Base-by-base conservation (phyloP, 2,888 invertebrate genomes). In the Ptilodon capucinus region DNA sequence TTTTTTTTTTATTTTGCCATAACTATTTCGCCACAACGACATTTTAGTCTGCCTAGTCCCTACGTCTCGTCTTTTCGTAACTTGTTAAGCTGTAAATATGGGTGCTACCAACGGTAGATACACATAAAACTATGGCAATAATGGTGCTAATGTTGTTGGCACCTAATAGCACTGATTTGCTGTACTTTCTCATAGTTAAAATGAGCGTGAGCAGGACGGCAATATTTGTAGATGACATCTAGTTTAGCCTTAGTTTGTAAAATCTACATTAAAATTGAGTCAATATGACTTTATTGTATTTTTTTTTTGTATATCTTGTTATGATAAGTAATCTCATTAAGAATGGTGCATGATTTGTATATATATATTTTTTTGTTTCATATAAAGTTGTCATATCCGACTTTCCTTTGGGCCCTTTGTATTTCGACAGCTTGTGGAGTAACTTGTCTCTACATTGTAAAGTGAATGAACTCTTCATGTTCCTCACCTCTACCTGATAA, bases 41-140 rank as follows among this genome's bases (percentile, higher is more conserved):
- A 83, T 71, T 68, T 71, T 68, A n/a, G 64, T 74, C 54, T 62
- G 55, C 73, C 86, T 86, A 86, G 84, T 86, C 85, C 72, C 84
- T 72, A n/a, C 13, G 64, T 81, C 78, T 82, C 61, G 79, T 82
- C 77, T 74, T 60, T 62, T 66, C 64, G 64, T 60, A 43, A 62
- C 52, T 52, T 54, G 55, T 62, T 66, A 63, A 69, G 60, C 70
- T 76, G 74, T 76, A 73, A 54, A 74, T 78, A 34, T 76, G 73
- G 85, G 84, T 84, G 84, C 83, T 84, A 72, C 60, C 44, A 51
- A 59, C 60, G 51, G 55, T 61, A n/a, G n/a, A n/a, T n/a, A 68
- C 62, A 66, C 75, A 71, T 76, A 71, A 65, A 68, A 64, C 46
- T 40, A 18, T 46, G 44, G 17, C 16, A 46, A 14, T 7, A n/a